Percentiles rank a stretch among this genome's conserved stretches.
phyloP scores from a whole-genome alignment of 2,888 invertebrate species.

The Chloroclysta siterata region DNA sequence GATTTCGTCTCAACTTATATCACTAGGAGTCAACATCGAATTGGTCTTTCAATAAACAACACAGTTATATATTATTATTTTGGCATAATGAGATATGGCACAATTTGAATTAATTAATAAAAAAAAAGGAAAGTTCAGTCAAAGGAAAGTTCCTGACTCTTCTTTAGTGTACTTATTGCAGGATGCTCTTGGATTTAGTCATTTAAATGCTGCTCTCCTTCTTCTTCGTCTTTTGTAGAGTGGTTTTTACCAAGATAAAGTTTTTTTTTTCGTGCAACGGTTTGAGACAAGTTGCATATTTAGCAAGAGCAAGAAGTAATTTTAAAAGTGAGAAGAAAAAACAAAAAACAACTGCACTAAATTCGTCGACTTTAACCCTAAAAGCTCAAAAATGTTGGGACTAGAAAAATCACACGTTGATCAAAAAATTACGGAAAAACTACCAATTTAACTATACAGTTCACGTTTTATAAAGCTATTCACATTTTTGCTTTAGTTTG shows the following conservation, averaged over 20 bases:
- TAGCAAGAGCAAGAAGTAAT: background rate
- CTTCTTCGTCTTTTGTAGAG: too few relatives aligned
- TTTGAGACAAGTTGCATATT: background rate
- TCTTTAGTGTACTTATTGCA: background rate
- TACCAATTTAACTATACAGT: constrained; percentile 44
- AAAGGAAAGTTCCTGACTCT: background rate
- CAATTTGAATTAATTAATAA: constrained; percentile 1
- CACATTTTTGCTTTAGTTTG: constrained; percentile 48
- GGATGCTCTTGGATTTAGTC: background rate
- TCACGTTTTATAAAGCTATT: constrained; percentile 48
- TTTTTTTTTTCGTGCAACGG: too few relatives aligned
- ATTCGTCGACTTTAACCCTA: constrained; percentile 72
- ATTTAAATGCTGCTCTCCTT: too few relatives aligned
- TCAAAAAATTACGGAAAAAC: constrained; percentile 44
- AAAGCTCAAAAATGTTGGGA: constrained; percentile 69
- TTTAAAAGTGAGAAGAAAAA: constrained; percentile 5
- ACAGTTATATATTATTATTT: constrained; percentile 21
- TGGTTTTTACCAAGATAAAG: too few relatives aligned
- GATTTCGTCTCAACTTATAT: constrained; percentile 30
- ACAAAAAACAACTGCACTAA: constrained; percentile 45
- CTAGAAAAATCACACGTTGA: constrained; percentile 47
- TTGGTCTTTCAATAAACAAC: constrained; percentile 41
- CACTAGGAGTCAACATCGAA: constrained; percentile 36
- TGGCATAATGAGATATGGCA: constrained; percentile 26
- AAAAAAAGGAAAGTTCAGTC: constrained; percentile 8